Evolutionary conservation across 1,140 invertebrate genomes (phyloP).

Genomic region (Cherax quadricarinatus): DNA sequence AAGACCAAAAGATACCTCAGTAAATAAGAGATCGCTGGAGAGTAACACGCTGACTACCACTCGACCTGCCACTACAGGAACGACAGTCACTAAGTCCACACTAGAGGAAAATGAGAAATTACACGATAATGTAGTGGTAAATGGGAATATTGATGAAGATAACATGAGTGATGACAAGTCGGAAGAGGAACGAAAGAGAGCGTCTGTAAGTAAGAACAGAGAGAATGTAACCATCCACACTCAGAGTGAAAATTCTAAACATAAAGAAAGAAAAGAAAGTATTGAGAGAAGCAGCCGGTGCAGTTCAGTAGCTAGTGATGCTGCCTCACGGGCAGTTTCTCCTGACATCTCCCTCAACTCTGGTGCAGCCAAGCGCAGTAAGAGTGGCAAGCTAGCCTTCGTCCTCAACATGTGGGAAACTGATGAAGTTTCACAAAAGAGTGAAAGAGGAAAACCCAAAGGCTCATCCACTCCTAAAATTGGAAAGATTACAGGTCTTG

Average conservation of each 20-base stretch:
- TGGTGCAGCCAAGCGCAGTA: conserved; percentile 27
- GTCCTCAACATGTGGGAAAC: conserved; percentile 44
- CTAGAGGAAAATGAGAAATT: conserved; percentile 15
- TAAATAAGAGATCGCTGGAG: neutral
- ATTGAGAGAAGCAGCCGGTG: conserved; percentile 56
- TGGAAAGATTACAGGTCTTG: conserved; percentile 59
- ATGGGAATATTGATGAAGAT: neutral
- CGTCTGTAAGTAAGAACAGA: neutral
- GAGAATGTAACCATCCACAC: no score
- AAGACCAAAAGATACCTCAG: neutral
- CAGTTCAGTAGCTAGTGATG: conserved; percentile 56
- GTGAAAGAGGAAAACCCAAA: conserved; percentile 23
- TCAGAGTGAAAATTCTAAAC: neutral
- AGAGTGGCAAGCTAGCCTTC: conserved; percentile 49
- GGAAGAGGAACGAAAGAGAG: neutral
- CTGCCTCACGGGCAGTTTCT: conserved; percentile 37
- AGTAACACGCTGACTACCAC: neutral
- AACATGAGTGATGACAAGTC: neutral
- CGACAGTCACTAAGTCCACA: neutral
- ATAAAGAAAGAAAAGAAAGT: neutral
- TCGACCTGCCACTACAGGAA: neutral
- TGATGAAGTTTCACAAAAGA: conserved; percentile 40
- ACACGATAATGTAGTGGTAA: neutral
- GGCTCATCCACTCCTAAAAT: conserved; percentile 13
- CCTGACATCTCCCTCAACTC: conserved; percentile 43